Percentiles rank a stretch among this genome's conserved stretches.
Evolutionary conservation across 2,113 vertebrate genomes (phyloP).

Genomic region (Blennius ocellaris): DNA sequence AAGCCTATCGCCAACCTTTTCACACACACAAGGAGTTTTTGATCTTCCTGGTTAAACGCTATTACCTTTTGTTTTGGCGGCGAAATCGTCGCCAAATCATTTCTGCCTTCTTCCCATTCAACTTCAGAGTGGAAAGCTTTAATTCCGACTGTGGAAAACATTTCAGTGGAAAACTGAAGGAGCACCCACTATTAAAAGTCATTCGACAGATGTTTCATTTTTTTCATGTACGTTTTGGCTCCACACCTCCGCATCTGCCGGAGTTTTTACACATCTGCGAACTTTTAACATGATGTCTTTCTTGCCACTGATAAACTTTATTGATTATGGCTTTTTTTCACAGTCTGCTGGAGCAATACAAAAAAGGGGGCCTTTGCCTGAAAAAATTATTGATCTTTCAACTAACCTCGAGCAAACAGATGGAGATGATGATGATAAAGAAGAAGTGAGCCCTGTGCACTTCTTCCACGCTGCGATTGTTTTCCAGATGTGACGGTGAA

Average conservation of each 20-base stretch:
- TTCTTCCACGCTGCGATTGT: constrained; percentile 16
- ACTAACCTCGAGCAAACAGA: not conserved
- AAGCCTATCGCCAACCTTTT: constrained; percentile 33
- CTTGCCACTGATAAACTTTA: constrained; percentile 11
- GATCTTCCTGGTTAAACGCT: not conserved
- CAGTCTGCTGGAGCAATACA: not conserved
- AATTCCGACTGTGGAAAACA: constrained; percentile 38
- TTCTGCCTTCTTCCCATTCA: constrained; percentile 7
- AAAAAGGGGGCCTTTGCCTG: not conserved
- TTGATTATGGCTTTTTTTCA: constrained; percentile 33
- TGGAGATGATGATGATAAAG: too few species aligned
- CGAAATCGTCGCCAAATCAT: not conserved
- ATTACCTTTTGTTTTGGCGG: not conserved
- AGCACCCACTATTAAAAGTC: too few species aligned
- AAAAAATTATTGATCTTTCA: constrained; percentile 3
- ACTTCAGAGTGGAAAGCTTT: constrained; percentile 28
- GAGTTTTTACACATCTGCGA: constrained; percentile 42
- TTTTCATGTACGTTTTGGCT: constrained; percentile 42
- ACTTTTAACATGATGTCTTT: constrained; percentile 32
- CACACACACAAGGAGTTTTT: too few species aligned
- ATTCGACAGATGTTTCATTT: constrained; percentile 52
- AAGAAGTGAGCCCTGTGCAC: not conserved
- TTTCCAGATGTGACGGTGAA: constrained; percentile 24
- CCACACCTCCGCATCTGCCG: constrained; percentile 20
- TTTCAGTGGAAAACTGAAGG: constrained; percentile 25